Conservation (phyloP, 1,140 invertebrate genomes). For the Paralvinella palmiformis region DNA sequence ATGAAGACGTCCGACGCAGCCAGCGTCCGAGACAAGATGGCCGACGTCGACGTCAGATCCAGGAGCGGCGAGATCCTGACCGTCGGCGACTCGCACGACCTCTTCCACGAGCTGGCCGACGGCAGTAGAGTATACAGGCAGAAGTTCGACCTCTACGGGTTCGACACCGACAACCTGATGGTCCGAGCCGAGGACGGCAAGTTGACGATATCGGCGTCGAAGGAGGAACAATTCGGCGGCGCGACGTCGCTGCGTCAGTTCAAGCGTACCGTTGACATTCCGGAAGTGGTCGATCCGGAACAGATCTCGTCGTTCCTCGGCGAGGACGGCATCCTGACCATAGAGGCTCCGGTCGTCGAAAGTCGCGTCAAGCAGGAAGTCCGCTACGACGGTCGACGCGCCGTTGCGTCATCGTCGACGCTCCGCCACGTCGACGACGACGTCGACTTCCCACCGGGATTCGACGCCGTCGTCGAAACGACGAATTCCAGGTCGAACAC, state of each 20-base stretch:
- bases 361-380: too few species aligned
- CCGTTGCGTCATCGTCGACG: neutral
- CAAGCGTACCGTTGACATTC: slow-evolving; percentile 11
- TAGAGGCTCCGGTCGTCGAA: slow-evolving; percentile 5
- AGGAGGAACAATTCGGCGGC: neutral
- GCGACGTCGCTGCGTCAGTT: neutral
- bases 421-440: neutral
- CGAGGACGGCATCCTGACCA: neutral
- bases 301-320: slow-evolving; percentile 1
- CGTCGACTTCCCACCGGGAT: neutral
- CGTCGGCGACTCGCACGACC: neutral
- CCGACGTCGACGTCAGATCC: neutral
- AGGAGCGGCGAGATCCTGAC: neutral
- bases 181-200: neutral
- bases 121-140: neutral
- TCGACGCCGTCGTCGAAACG: neutral
- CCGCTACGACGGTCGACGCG: neutral
- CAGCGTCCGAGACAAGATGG: neutral
- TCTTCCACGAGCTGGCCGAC: neutral
- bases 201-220: neutral
- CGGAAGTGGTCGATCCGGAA: slow-evolving; percentile 2
- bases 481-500: too few species aligned
- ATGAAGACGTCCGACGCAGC: neutral
- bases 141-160: slow-evolving; percentile 7
- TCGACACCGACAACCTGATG: neutral